These are phyloP conservation scores for Taurulus bubalis DNA, from an alignment of 2,113 vertebrate species.

Conservation along the genomic window DNA sequence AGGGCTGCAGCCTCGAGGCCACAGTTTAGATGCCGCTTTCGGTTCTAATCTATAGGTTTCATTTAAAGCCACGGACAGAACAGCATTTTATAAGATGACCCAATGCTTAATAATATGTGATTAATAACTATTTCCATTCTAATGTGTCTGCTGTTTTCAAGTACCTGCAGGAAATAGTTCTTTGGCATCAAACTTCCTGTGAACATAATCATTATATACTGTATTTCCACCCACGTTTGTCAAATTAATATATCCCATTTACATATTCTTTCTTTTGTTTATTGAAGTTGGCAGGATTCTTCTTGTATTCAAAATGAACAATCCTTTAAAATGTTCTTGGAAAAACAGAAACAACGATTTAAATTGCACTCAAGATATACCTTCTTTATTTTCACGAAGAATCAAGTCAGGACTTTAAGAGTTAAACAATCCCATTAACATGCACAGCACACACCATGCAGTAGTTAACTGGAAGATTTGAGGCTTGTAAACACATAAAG, in stretches of 20 bases:
- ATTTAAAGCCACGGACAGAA: not conserved
- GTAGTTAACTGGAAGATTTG: not conserved
- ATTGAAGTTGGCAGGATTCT: slow-evolving; percentile 2
- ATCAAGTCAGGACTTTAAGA: not conserved
- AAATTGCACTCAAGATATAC: not conserved
- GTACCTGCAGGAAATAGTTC: not conserved
- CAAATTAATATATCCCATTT: slow-evolving; percentile 20
- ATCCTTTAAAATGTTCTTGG: not conserved
- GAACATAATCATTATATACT: not conserved
- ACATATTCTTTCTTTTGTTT: slow-evolving; percentile 5
- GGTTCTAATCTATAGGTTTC: not conserved
- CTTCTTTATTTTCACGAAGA: slow-evolving; percentile 23
- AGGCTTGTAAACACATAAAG: slow-evolving; percentile 5
- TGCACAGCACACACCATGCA: not conserved
- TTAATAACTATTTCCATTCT: not conserved
- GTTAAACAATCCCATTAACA: not conserved
- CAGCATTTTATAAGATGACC: not conserved
- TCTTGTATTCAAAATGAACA: no score
- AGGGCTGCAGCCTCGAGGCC: slow-evolving; percentile 6
- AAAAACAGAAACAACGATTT: slow-evolving; percentile 5
- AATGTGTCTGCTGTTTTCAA: not conserved
- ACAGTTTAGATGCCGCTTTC: not conserved
- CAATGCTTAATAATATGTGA: not conserved
- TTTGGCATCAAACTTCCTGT: not conserved
- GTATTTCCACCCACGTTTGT: slow-evolving; percentile 26